phyloP scores from a whole-genome alignment of 2,113 vertebrate genomes.

The Tragelaphus buxtoni region DNA sequence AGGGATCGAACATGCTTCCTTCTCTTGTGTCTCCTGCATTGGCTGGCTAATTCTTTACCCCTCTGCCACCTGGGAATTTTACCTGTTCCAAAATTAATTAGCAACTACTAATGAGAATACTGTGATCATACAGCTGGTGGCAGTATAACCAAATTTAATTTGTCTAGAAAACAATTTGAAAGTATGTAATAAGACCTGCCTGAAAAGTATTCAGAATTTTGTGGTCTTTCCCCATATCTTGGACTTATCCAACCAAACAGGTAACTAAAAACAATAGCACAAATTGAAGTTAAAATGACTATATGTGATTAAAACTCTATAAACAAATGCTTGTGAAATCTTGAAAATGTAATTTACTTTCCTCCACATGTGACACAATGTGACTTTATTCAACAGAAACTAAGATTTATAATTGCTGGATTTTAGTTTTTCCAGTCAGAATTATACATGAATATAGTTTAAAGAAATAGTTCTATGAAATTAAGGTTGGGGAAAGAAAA shows the following conservation, averaged over 20 bases:
- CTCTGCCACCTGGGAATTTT: not conserved
- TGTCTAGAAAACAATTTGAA: not conserved
- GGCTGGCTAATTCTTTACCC: not conserved
- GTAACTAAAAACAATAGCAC: not conserved
- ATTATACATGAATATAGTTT: not conserved
- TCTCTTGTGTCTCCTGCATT: not conserved
- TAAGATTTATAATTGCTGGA: not conserved
- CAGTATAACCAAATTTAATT: not conserved
- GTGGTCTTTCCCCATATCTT: not conserved
- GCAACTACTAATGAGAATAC: not conserved
- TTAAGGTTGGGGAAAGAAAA: not conserved
- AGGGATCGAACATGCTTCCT: not conserved
- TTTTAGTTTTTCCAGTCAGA: not conserved
- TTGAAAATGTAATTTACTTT: not conserved
- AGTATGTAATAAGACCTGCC: not conserved
- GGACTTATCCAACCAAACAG: not conserved
- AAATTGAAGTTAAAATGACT: conserved; percentile 31
- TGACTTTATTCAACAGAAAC: conserved; percentile 15
- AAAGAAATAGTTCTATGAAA: not conserved
- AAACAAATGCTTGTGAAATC: conserved; percentile 8
- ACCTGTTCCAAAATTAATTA: not conserved
- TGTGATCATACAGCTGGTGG: not conserved
- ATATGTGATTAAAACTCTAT: not conserved
- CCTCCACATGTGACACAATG: not conserved
- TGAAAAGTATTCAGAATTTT: not conserved